Base-by-base conservation (phyloP, 2,888 invertebrate genomes). In the Uloborus plumipes region DNA sequence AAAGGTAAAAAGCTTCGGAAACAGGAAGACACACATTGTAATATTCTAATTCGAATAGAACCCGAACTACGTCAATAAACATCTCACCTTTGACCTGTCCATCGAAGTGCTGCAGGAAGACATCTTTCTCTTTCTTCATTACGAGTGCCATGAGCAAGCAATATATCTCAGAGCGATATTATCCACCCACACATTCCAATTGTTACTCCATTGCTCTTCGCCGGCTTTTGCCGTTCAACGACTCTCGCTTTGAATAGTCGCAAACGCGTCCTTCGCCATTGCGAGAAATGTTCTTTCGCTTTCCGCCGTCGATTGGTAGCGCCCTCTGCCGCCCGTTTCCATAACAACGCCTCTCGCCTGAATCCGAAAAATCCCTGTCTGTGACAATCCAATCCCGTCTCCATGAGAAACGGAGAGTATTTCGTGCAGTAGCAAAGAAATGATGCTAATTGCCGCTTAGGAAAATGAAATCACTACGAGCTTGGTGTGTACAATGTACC, bases 11-110 rank as follows among this genome's bases (percentile, higher is more conserved):
- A 59, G 59, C 18, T 2, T 59, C 20, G 20, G 39, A 39, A 39
- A 39, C 39, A 39, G 39, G 39, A 39, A 39, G 39, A 39, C 39
- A 39, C 39, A 39, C 9, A 7, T 4, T 39, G 9, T 3, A 3
- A 39, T 39, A 39, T 39, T 39, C 9, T 39, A 39, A 39, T 39
- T 39, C 39, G 39, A 39, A 39, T 9, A 39, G 9, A 39, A 11
- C 31, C 7, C 31, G 31, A 61, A 47, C 47, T 47, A 64, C 22
- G 47, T 47, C 15, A 18, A 13, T 39, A 47, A 64, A 64, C 7
- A 20, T 16, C 31, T 80, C 75, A 81, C 80, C 80, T 81, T 81
- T 81, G 65, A 81, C 80, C 75, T 74, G 74, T 39, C 74, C 80
- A 47, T 81, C 80, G 80, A 81, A 81, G 47, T 81, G 74, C 31